Base-by-base conservation (phyloP, 2,888 invertebrate species). In the Aphidoletes aphidimyza region DNA sequence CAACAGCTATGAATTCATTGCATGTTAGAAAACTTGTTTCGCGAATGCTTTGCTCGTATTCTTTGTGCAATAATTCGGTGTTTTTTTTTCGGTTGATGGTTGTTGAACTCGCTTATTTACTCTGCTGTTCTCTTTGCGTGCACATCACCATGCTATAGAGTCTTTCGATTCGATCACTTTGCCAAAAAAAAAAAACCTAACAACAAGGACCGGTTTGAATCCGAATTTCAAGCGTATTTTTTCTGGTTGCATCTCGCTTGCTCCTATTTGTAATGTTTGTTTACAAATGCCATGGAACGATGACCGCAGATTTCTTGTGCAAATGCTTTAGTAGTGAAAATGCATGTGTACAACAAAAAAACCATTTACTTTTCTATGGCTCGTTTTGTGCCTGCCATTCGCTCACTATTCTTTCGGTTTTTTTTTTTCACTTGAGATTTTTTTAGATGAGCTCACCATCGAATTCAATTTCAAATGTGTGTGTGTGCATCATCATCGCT, bases 11-110 rank as follows among this genome's bases (percentile, higher is more conserved):
- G 69, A 69, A 69, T 69, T 69, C 69, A 69, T 69, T 69, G 69
- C 69, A 69, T 69, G 69, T 69, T 69, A 69, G 69, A 69, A 69
- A 69, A 69, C 69, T 69, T 69, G 69, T 69, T 69, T 69, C 34
- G 22, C 22, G 54, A 26, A 6, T 19, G 54, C 54, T 54, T 22
- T 54, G n/a, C 69, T 2, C 54, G 69, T 69, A 69, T 69, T 69
- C 69, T 69, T 69, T 69, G 34, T 69, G 69, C 54, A 54, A 22
- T 30, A 69, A 69, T 69, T 69, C 69, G 69, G n/a, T n/a, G n/a
- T n/a, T n/a, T n/a, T n/a, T 11, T 69, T 6, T 30, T 69, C 22
- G 69, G n/a, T n/a, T n/a, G n/a, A n/a, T 69, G 69, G 69, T 69
- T 69, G 69, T 69, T 69, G 69, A 69, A 69, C 69, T 69, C 69